Evolutionary conservation across 2,113 vertebrate species (phyloP).

Genomic region (Dipodomys ordii): DNA sequence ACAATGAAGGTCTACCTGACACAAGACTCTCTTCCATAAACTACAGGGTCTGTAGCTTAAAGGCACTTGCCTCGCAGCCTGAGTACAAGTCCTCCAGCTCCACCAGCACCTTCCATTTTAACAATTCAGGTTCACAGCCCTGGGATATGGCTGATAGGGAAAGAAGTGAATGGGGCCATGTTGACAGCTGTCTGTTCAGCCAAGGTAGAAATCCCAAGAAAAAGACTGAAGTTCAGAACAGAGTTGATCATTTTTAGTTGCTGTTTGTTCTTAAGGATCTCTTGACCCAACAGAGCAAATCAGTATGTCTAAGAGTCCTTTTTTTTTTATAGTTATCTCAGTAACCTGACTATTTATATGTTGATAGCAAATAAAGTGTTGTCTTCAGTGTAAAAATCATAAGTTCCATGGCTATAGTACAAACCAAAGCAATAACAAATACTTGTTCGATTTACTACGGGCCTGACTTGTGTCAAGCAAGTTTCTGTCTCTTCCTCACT

Average conservation of each 20-base stretch:
- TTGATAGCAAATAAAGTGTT: neutral
- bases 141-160: neutral
- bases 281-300: neutral
- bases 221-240: neutral
- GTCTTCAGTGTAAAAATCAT: conserved; percentile 4
- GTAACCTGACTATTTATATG: neutral
- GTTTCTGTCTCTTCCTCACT: neutral
- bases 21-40: neutral
- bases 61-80: neutral
- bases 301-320: neutral
- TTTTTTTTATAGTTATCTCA: neutral
- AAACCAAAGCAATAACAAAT: conserved; percentile 13
- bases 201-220: neutral
- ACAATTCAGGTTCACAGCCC: neutral
- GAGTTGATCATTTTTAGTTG: neutral
- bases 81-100: neutral
- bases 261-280: neutral
- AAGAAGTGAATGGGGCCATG: neutral
- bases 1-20: neutral
- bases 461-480: neutral
- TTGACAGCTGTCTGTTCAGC: neutral
- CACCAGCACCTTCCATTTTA: neutral
- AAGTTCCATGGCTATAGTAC: neutral
- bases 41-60: neutral
- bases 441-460: neutral